Evolutionary conservation across 2,113 vertebrate genomes (phyloP).

Genomic region (Oncorhynchus gorbuscha): DNA sequence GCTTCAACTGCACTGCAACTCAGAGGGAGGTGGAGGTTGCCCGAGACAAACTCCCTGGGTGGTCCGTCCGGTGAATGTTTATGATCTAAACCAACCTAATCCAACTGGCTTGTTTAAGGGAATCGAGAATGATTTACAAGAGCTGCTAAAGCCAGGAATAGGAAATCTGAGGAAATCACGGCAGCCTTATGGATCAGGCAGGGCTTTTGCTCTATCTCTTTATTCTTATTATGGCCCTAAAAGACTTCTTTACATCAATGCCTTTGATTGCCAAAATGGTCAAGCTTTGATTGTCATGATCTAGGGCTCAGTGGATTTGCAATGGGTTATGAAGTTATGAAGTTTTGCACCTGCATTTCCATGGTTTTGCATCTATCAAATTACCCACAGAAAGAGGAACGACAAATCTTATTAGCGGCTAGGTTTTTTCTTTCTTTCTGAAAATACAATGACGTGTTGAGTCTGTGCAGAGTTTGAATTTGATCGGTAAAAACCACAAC

Average conservation of each 20-base stretch:
- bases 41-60: constrained; percentile 66
- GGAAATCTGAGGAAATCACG: constrained; percentile 73
- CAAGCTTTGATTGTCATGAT: constrained; percentile 41
- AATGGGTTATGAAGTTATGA: constrained; percentile 33
- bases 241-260: constrained; percentile 10
- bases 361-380: constrained; percentile 13
- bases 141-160: constrained; percentile 67
- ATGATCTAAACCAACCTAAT: constrained; percentile 82
- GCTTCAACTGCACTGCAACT: constrained; percentile 57
- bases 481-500: neutral
- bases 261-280: constrained; percentile 55
- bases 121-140: constrained; percentile 83
- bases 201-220: constrained; percentile 35
- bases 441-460: neutral
- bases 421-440: neutral
- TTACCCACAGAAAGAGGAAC: constrained; percentile 29
- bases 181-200: constrained; percentile 16
- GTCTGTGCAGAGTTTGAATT: neutral
- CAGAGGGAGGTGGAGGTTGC: constrained; percentile 33
- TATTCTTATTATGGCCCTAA: constrained; percentile 12
- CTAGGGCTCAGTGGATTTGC: constrained; percentile 31
- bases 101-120: constrained; percentile 82
- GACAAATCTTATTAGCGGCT: neutral
- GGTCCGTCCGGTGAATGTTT: constrained; percentile 80
- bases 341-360: constrained; percentile 29